Conservation (phyloP, 2,113 vertebrate genomes). For the Centropus bengalensis region DNA sequence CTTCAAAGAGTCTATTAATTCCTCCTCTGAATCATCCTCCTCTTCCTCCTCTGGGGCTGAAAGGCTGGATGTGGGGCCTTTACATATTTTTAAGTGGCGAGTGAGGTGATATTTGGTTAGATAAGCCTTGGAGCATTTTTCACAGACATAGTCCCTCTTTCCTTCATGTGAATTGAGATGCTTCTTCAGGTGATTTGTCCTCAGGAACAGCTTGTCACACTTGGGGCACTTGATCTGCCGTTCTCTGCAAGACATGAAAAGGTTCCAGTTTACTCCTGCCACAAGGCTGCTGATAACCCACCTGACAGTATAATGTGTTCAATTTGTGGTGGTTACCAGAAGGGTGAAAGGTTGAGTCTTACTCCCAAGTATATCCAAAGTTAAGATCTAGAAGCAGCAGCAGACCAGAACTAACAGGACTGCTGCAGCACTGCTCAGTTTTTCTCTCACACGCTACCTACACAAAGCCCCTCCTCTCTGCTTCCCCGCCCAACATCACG, state of each 20-base stretch:
- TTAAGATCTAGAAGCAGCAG: background rate
- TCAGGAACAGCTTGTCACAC: conserved; percentile 94
- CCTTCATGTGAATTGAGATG: conserved; percentile 98
- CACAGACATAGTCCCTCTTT: conserved; percentile 94
- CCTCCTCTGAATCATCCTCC: conserved; percentile 84
- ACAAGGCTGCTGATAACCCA: background rate
- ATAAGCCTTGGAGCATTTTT: conserved; percentile 96
- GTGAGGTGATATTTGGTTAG: conserved; percentile 98
- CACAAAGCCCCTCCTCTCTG: background rate
- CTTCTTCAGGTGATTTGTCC: conserved; percentile 96
- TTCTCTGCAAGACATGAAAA: conserved; percentile 79
- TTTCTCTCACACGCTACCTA: background rate
- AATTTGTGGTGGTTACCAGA: background rate
- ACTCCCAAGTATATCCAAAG: background rate
- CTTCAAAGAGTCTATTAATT: conserved; percentile 69
- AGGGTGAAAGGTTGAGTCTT: background rate
- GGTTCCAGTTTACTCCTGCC: background rate
- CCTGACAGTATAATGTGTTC: too few relatives aligned
- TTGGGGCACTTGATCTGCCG: conserved; percentile 95
- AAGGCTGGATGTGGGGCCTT: conserved; percentile 85
- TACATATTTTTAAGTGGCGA: conserved; percentile 97
- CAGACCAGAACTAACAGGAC: background rate
- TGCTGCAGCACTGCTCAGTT: background rate
- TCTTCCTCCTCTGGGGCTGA: conserved; percentile 84
- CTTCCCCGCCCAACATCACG: too few relatives aligned